phyloP scores from a whole-genome alignment of 2,888 invertebrate genomes.

The Leptogaster cylindrica region DNA sequence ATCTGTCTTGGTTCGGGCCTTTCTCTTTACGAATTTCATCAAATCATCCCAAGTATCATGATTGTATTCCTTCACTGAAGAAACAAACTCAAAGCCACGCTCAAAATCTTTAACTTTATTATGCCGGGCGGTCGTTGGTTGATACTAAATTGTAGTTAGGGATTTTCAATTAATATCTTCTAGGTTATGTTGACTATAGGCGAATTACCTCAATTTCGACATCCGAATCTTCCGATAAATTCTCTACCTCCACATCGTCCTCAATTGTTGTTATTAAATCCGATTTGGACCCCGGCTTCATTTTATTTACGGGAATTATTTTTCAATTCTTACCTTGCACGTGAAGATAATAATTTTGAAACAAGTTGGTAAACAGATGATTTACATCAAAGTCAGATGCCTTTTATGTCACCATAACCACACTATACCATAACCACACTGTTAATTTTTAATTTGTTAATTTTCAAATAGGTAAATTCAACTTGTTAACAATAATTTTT shows the following conservation, averaged over 20 bases:
- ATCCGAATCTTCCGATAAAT: constrained; percentile 82
- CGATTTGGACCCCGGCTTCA: too few relatives aligned
- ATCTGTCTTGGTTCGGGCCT: constrained; percentile 80
- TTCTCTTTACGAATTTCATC: constrained; percentile 78
- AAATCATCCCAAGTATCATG: constrained; percentile 81
- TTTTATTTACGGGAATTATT: too few relatives aligned
- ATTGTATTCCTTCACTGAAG: constrained; percentile 79
- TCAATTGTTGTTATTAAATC: constrained; percentile 83
- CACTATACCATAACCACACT: too few relatives aligned
- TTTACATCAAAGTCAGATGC: too few relatives aligned
- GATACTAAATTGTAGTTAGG: constrained; percentile 68
- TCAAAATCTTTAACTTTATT: constrained; percentile 78
- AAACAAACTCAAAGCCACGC: constrained; percentile 81
- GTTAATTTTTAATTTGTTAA: too few relatives aligned
- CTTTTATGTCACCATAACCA: too few relatives aligned
- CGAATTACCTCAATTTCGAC: constrained; percentile 75
- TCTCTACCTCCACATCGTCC: constrained; percentile 80
- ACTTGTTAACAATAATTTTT: too few relatives aligned
- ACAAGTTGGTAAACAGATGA: too few relatives aligned
- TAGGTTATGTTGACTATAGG: constrained; percentile 38
- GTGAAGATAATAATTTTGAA: too few relatives aligned
- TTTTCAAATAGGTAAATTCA: too few relatives aligned
- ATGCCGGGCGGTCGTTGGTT: constrained; percentile 79
- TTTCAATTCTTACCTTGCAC: too few relatives aligned
- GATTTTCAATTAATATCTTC: constrained; percentile 18